Percentiles rank a stretch among this genome's conserved stretches.
These are phyloP conservation scores for Drosophila aldrichi DNA, from an alignment of 2,888 invertebrate genomes.

Conservation along the genomic window DNA sequence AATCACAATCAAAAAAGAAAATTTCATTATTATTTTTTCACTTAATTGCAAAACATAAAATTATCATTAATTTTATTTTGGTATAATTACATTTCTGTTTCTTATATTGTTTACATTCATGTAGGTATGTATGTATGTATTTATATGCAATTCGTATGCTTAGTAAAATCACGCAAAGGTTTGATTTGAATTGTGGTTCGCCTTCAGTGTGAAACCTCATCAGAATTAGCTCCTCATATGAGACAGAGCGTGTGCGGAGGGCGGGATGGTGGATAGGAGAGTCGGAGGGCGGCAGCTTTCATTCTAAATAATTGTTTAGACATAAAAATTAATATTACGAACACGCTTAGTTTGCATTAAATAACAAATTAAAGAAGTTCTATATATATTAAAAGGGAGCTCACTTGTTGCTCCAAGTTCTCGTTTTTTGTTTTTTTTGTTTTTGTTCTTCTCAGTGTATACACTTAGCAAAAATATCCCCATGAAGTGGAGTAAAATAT, in stretches of 20 bases:
- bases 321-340: conserved; percentile 72
- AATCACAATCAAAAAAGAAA: not conserved
- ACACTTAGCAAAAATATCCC: conserved; percentile 73
- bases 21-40: conserved; percentile 38
- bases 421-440: conserved; percentile 3
- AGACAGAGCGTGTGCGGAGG: conserved; percentile 22
- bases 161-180: conserved; percentile 76
- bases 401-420: conserved; percentile 7
- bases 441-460: conserved; percentile 53
- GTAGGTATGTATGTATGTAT: conserved; percentile 4
- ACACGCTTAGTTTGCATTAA: conserved; percentile 76
- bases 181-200: conserved; percentile 59
- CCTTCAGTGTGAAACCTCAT: conserved; percentile 61
- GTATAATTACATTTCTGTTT: conserved; percentile 72
- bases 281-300: conserved; percentile 41
- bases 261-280: conserved; percentile 14
- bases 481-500: conserved; percentile 28
- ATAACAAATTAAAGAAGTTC: conserved; percentile 74
- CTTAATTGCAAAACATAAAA: conserved; percentile 78
- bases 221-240: conserved; percentile 35
- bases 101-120: conserved; percentile 47
- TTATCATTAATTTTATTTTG: conserved; percentile 77
- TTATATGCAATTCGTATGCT: conserved; percentile 56
- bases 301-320: conserved; percentile 44
- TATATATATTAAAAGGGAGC: conserved; percentile 43